Evolutionary conservation across 2,888 invertebrate species (phyloP), one percentile per base, ranked within the genome.

Genomic region (Gymnoscelis rufifasciata): DNA sequence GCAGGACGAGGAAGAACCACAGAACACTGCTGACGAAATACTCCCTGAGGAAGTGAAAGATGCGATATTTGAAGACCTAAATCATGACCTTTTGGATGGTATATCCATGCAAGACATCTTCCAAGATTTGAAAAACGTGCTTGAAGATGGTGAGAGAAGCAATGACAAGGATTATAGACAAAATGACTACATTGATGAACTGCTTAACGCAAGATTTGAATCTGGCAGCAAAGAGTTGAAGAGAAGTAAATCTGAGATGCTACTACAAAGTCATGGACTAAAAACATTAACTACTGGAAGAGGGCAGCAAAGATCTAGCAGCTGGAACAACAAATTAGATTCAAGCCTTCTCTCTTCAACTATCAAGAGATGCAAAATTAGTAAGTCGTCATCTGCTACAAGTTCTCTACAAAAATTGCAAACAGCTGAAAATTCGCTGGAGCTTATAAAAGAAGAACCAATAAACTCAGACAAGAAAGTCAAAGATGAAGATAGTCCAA

Each of bases 101-200:
- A 94, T 95, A 66, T 95, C 94, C 1, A 94, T 95, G 91, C 93
- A 95, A 78, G 95, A 95, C 66, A 95, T 95, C 60, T 94, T 95
- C 61, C 93, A 93, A 10, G 93, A 93, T 66, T 83, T 91, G 44
- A 92, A 91, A 65, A 90, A 88, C 51, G 92, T 86, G 60, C 71
- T 72, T 43, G 88, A 88, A 56, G 73, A 83, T 28, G 83, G 83
- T 54, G 88, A 83, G 19, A 83, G 78, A 52, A 79, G 76, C 54
- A 78, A 74, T 54, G 82, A 83, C 47, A 87, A 79, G 6, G 91
- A 90, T 62, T 72, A 88, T 0, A 83, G 88, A 33, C 83, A 88
- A 3, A 87, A 89, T 29, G 90, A 90, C 53, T 83, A 90, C 29
- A 88, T 91, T 54, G 91, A 91, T 49, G 91, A 90, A 63, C 66